Evolutionary conservation across 2,888 invertebrate species (phyloP), one percentile per base, ranked within the genome.

Genomic region (Agrilus biguttatus): DNA sequence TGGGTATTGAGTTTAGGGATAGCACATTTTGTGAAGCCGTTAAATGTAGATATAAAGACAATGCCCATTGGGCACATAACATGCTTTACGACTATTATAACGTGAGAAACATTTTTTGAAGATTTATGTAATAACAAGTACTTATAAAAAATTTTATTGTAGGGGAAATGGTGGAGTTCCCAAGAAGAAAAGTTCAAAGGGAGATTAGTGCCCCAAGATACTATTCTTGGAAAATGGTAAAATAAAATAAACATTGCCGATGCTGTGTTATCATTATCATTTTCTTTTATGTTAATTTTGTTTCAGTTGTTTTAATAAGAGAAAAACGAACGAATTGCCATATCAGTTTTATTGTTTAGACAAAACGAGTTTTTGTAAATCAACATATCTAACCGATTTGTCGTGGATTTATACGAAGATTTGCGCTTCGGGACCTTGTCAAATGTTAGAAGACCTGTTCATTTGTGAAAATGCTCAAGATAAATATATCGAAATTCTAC

Each of bases 261-360:
- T 10, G 4, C 23, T 55, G 53, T 44, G 41, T 28, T 14, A 41
- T 21, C 39, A 7, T 41, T 6, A 7, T 41, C n/a, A n/a, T 17
- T 36, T 5, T 8, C 42, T 39, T 42, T 32, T n/a, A 21, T 21
- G 3, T 3, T 21, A 21, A 21, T 21, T 46, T 33, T 48, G 40
- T 43, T 35, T 43, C 68, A 66, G 41, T 65, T 83, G 84, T 60
- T 84, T 80, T 65, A 88, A 89, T 67, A 73, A 78, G 39, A 71
- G 89, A 55, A 84, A 83, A 67, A 72, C 87, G 47, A 83, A 84
- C 60, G 89, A 90, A 65, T 70, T 89, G 39, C 88, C 90, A 37
- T 84, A 76, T 67, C 85, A 87, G 57, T 76, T 79, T 60, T 75
- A 79, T 61, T 75, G 77, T 53, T 62, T 80, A 51, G 68, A 75